These are phyloP conservation scores for Rhingia campestris DNA, from an alignment of 2,888 invertebrate species.

Conservation along the genomic window DNA sequence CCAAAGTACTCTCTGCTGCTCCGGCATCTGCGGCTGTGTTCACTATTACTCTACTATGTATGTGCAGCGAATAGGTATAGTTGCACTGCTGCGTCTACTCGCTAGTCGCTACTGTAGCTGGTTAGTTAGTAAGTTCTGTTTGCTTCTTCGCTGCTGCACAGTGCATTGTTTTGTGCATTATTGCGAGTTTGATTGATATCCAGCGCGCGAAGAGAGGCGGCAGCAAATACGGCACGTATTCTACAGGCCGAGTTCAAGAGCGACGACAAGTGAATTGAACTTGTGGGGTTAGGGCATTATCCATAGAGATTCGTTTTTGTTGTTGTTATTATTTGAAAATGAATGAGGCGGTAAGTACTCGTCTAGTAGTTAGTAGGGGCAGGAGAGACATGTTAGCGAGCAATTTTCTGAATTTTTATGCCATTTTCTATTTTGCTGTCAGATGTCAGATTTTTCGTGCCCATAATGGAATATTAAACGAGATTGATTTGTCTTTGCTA, in stretches of 20 bases:
- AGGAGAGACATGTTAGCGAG: no score
- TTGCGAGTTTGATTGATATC: constrained; percentile 71
- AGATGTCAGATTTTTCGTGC: no score
- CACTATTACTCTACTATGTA: constrained; percentile 12
- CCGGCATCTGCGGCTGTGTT: background rate
- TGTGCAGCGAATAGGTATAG: constrained; percentile 18
- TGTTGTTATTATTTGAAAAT: constrained; percentile 17
- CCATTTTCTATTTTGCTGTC: no score
- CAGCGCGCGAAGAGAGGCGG: constrained; percentile 32
- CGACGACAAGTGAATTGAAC: constrained; percentile 74
- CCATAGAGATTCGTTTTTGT: constrained; percentile 41
- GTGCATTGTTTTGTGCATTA: constrained; percentile 66
- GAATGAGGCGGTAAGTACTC: background rate
- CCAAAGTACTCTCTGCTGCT: constrained; percentile 10
- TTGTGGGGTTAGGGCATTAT: constrained; percentile 71
- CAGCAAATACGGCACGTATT: constrained; percentile 56
- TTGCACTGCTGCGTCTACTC: background rate
- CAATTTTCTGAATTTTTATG: no score
- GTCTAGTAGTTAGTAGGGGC: no score
- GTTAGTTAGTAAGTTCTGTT: constrained; percentile 21
- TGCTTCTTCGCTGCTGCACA: constrained; percentile 47
- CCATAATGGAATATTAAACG: no score
- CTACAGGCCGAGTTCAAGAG: constrained; percentile 72
- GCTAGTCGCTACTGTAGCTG: constrained; percentile 23
- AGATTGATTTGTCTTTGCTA: no score